A percentile compares a stretch with the other conserved stretches of the same genome.
These are phyloP conservation scores for Antheraea mylitta DNA, from an alignment of 1,140 invertebrate species.

Conservation along the genomic window DNA sequence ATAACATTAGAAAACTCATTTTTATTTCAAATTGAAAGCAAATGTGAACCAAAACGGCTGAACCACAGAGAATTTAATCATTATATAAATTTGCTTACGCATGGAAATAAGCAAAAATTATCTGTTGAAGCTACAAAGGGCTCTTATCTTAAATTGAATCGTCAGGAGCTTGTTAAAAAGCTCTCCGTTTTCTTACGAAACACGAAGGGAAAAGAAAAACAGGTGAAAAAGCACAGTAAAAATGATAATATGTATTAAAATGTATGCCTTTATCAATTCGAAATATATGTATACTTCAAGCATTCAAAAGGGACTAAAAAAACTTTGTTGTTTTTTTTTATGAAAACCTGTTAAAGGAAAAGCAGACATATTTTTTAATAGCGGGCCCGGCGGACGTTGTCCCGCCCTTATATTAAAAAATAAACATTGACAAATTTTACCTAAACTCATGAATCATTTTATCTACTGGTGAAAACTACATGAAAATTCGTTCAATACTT, in stretches of 20 bases:
- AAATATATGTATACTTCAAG: too few relatives aligned
- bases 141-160: conserved; percentile 17
- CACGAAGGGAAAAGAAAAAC: background rate
- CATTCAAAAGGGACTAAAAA: too few relatives aligned
- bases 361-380: too few relatives aligned
- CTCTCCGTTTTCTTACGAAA: background rate
- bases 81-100: conserved; percentile 9
- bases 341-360: too few relatives aligned
- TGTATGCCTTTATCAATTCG: background rate
- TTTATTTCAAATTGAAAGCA: background rate
- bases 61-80: conserved; percentile 8
- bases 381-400: too few relatives aligned
- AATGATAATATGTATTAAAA: background rate
- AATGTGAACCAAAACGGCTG: background rate
- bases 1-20: background rate
- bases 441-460: too few relatives aligned
- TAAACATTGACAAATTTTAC: too few relatives aligned
- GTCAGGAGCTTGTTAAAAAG: background rate
- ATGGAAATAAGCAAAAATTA: conserved; percentile 5
- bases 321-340: too few relatives aligned
- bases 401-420: too few relatives aligned
- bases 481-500: too few relatives aligned
- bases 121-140: conserved; percentile 2
- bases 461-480: too few relatives aligned
- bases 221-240: background rate